phyloP scores from a whole-genome alignment of 2,797 vertebrate genomes.

The Tapera naevia region DNA sequence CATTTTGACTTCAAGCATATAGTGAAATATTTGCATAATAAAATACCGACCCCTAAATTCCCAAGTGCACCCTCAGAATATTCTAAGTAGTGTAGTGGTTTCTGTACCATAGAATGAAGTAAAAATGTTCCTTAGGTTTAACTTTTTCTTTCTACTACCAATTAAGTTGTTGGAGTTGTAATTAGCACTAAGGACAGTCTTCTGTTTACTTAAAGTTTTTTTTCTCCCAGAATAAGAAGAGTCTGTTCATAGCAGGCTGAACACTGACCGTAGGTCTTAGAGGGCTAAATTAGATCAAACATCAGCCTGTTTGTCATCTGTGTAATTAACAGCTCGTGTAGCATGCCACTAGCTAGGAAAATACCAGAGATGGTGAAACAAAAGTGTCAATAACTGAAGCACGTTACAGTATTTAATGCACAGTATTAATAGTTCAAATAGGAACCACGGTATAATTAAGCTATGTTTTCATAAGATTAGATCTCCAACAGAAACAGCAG shows the following conservation, averaged over 20 bases:
- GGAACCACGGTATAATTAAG: not conserved
- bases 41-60: not conserved
- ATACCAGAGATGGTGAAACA: not conserved
- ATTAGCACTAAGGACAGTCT: not conserved
- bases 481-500: not conserved
- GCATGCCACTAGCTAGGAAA: not conserved
- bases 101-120: not conserved
- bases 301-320: not conserved
- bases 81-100: not conserved
- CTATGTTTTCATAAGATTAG: not conserved
- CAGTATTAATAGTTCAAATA: not conserved
- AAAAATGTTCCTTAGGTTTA: not conserved
- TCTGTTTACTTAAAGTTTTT: not conserved
- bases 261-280: not conserved
- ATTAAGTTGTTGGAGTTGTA: not conserved
- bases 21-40: not conserved
- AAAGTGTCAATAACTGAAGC: not conserved
- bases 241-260: not conserved
- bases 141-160: not conserved
- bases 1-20: not conserved
- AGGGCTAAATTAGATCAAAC: not conserved
- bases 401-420: not conserved
- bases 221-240: not conserved
- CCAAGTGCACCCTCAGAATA: not conserved
- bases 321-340: not conserved